phyloP scores from a whole-genome alignment of 2,797 vertebrate genomes.

The Chiroxiphia lanceolata region DNA sequence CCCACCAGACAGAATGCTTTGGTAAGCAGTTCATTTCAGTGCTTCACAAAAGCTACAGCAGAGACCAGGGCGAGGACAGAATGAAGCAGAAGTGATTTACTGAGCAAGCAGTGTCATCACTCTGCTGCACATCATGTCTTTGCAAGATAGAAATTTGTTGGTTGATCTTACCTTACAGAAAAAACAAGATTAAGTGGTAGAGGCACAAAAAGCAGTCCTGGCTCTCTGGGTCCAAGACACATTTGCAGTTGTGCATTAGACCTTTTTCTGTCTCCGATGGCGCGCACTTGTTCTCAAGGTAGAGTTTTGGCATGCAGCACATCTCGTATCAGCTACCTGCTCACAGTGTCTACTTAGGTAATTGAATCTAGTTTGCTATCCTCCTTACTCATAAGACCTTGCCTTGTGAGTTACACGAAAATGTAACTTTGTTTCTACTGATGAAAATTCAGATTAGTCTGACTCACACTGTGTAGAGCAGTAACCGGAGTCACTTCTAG shows the following conservation, averaged over 20 bases:
- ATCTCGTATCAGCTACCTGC: background rate
- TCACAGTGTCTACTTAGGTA: background rate
- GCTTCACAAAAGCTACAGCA: conserved; percentile 40
- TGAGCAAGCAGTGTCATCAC: conserved; percentile 50
- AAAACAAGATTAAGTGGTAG: conserved; percentile 2
- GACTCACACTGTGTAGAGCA: background rate
- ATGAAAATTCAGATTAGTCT: background rate
- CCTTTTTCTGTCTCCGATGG: background rate
- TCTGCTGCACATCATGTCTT: conserved; percentile 28
- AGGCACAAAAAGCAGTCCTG: background rate
- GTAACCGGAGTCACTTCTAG: background rate
- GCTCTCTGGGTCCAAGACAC: background rate
- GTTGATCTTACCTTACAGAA: background rate
- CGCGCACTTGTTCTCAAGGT: accelerated
- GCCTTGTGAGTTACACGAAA: background rate
- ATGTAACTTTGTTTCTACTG: background rate
- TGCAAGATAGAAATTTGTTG: background rate
- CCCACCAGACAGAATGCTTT: conserved; percentile 55
- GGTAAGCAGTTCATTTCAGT: conserved; percentile 63
- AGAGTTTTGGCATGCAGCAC: background rate
- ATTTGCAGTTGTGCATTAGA: background rate
- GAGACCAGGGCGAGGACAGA: background rate
- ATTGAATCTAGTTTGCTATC: background rate
- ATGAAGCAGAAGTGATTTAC: conserved; percentile 53
- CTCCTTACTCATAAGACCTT: background rate